Evolutionary conservation across 1,140 invertebrate genomes (phyloP).

Genomic region (Ctenoplectra terminalis): DNA sequence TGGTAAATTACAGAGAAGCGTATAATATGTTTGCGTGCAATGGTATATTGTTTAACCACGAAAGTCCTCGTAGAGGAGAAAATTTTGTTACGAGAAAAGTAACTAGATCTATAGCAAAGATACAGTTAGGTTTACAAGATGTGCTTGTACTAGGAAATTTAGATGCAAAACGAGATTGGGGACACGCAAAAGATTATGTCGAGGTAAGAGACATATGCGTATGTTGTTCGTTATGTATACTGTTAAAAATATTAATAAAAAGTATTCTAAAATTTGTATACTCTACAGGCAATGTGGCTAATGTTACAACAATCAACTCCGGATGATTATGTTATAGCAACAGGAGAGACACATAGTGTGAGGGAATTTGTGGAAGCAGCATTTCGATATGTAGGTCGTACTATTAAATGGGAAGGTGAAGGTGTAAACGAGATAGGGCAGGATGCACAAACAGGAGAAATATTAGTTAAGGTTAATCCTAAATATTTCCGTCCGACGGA

Average conservation of each 20-base stretch:
- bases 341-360: conserved; percentile 97
- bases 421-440: conserved; percentile 94
- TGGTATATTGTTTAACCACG: conserved; percentile 99
- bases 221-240: neutral
- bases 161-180: conserved; percentile 99
- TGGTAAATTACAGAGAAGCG: conserved; percentile 98
- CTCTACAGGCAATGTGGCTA: conserved; percentile 97
- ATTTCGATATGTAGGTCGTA: conserved; percentile 90
- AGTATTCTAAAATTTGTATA: conserved; percentile 21
- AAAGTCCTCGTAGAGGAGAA: conserved; percentile 98
- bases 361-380: conserved; percentile 97
- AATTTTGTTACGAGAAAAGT: conserved; percentile 99
- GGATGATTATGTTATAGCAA: conserved; percentile 99
- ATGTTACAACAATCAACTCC: conserved; percentile 98
- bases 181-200: conserved; percentile 99
- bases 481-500: conserved; percentile 99
- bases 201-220: conserved; percentile 86
- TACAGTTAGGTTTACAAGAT: conserved; percentile 93
- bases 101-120: conserved; percentile 98
- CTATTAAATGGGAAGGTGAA: conserved; percentile 93
- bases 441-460: conserved; percentile 90
- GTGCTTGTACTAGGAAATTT: conserved; percentile 97
- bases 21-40: conserved; percentile 99
- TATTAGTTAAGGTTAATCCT: conserved; percentile 96
- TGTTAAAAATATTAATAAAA: neutral